Evolutionary conservation across 2,888 invertebrate species (phyloP).

Genomic region (Hypolimnas misippus): DNA sequence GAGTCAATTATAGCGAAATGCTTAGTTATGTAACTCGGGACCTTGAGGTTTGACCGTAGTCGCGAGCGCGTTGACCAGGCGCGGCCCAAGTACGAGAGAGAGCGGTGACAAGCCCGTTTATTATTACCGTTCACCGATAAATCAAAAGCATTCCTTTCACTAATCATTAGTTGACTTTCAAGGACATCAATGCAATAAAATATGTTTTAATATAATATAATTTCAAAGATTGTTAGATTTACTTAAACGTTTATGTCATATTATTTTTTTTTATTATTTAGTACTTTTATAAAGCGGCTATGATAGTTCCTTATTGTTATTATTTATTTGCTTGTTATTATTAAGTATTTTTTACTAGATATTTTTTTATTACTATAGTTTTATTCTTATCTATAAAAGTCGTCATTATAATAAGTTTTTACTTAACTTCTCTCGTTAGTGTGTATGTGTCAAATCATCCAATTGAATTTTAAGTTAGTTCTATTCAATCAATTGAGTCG

Average conservation of each 20-base stretch:
- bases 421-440: too few relatives aligned
- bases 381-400: too few relatives aligned
- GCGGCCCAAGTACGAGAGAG: conserved; percentile 56
- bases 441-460: too few relatives aligned
- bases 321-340: neutral
- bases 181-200: conserved; percentile 23
- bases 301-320: neutral
- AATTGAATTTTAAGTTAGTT: neutral
- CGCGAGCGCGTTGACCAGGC: conserved; percentile 67
- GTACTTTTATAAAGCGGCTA: neutral
- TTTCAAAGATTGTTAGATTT: neutral
- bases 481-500: too few relatives aligned
- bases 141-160: conserved; percentile 31
- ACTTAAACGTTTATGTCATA: neutral
- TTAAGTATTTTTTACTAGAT: neutral
- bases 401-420: too few relatives aligned
- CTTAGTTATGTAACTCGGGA: conserved; percentile 73
- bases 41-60: conserved; percentile 81
- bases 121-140: conserved; percentile 29
- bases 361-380: too few relatives aligned
- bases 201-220: conserved; percentile 13
- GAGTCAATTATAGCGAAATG: conserved; percentile 67
- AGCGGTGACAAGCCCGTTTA: conserved; percentile 46
- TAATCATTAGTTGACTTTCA: conserved; percentile 24
- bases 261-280: neutral